Evolutionary conservation across 1,140 invertebrate genomes (phyloP).

Genomic region (Heterodera schachtii): DNA sequence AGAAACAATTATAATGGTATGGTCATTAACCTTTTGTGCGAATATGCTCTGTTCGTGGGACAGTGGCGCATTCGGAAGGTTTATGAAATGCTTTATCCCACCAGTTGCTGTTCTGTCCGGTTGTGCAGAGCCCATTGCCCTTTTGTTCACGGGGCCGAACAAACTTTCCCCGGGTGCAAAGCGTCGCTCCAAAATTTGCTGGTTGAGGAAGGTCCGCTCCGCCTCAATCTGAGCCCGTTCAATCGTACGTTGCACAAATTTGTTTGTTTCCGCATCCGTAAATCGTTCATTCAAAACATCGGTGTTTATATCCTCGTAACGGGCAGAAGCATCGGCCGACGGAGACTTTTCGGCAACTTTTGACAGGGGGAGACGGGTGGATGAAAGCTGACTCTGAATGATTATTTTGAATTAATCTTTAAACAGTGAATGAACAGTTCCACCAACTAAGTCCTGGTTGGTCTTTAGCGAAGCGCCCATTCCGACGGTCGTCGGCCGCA

Average conservation of each 20-base stretch:
- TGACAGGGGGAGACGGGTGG: slow-evolving; percentile 1
- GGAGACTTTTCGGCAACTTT: background rate
- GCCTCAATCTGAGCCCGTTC: slow-evolving; percentile 49
- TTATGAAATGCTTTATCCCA: background rate
- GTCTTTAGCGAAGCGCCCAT: slow-evolving; percentile 28
- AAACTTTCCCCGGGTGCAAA: background rate
- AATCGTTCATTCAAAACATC: slow-evolving; percentile 14
- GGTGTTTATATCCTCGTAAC: background rate
- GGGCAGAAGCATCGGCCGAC: background rate
- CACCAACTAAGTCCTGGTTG: slow-evolving; percentile 13
- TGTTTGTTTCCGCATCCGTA: slow-evolving; percentile 31
- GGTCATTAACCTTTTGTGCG: slow-evolving; percentile 39
- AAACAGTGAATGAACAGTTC: background rate
- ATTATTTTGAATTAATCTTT: too few relatives aligned
- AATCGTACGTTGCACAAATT: slow-evolving; percentile 39
- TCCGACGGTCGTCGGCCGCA: slow-evolving; percentile 13
- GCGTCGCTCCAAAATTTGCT: slow-evolving; percentile 48
- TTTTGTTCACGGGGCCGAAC: slow-evolving; percentile 13
- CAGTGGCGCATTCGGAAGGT: slow-evolving; percentile 27
- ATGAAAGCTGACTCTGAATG: slow-evolving; percentile 20
- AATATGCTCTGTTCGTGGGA: slow-evolving; percentile 36
- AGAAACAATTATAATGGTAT: background rate
- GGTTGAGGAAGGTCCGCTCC: slow-evolving; percentile 50
- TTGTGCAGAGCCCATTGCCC: slow-evolving; percentile 7
- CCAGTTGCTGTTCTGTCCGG: background rate